Conservation (phyloP, 30 jellyfish, hydroid and myxozoan species). For the Haliclystus octoradiatus region DNA sequence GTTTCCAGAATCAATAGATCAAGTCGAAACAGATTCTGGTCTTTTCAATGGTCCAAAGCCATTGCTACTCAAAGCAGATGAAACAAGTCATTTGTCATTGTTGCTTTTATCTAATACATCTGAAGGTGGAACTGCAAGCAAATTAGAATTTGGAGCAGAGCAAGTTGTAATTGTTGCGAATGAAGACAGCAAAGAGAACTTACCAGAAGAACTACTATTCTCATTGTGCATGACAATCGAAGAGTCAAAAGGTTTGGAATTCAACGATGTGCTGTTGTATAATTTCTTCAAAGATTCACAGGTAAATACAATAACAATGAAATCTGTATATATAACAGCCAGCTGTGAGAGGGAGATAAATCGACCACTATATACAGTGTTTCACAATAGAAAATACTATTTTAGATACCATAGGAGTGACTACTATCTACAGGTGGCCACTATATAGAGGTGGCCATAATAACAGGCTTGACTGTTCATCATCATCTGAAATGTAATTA, state of each 20-base stretch:
- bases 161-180: conserved; percentile 74
- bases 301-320: no score
- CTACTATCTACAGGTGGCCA: no score
- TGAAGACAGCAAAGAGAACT: conserved; percentile 55
- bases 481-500: no score
- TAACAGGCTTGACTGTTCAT: no score
- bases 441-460: no score
- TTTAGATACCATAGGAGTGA: no score
- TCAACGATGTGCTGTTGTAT: conserved; percentile 79
- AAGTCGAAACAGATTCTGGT: conserved; percentile 50
- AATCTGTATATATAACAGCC: no score
- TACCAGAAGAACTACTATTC: conserved; percentile 63
- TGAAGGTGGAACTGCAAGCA: conserved; percentile 2
- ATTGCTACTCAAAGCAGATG: conserved; percentile 53
- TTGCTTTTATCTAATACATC: conserved; percentile 70
- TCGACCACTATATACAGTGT: no score
- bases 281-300: conserved; percentile 81
- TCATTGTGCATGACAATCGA: conserved; percentile 58
- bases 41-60: conserved; percentile 91
- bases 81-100: conserved; percentile 52
- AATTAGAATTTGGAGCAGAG: conserved; percentile 90
- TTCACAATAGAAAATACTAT: no score
- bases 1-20: conserved; percentile 78
- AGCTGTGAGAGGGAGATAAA: no score
- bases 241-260: conserved; percentile 90